These are phyloP conservation scores for Microctonus aethiopoides DNA, from an alignment of 2,888 invertebrate species.

Conservation along the genomic window DNA sequence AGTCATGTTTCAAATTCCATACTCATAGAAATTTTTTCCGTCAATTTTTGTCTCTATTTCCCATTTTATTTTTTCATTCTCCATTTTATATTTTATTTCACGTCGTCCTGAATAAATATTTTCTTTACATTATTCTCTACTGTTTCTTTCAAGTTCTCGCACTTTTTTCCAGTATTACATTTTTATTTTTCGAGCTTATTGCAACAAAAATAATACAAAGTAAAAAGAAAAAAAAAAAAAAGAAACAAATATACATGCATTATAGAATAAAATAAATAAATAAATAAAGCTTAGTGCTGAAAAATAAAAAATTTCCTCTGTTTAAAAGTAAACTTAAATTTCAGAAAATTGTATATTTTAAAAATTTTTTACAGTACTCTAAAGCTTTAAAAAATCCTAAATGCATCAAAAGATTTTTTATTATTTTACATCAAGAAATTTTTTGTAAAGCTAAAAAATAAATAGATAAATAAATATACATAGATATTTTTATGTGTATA, in stretches of 20 bases:
- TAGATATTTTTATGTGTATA: not conserved
- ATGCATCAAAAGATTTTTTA: too few species aligned
- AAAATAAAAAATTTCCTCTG: too few species aligned
- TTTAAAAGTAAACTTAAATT: too few species aligned
- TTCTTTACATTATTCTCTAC: constrained; percentile 5
- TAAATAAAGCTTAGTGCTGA: too few species aligned
- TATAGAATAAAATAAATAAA: too few species aligned
- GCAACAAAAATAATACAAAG: not conserved
- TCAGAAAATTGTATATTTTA: too few species aligned
- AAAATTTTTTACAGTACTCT: too few species aligned
- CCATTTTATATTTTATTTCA: not conserved
- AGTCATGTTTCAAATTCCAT: too few species aligned
- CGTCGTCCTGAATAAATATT: constrained; percentile 29
- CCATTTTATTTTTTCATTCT: not conserved
- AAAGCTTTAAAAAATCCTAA: too few species aligned
- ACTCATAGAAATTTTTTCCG: not conserved
- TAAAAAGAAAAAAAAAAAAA: not conserved
- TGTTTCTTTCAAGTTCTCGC: not conserved
- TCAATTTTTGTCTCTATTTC: not conserved
- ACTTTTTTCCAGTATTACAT: not conserved
- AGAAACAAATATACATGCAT: not conserved
- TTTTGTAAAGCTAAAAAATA: not conserved
- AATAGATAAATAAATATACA: not conserved
- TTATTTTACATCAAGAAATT: too few species aligned
- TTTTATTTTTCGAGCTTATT: not conserved